phyloP scores from a whole-genome alignment of 2,113 vertebrate species.

The Tetrao urogallus region DNA sequence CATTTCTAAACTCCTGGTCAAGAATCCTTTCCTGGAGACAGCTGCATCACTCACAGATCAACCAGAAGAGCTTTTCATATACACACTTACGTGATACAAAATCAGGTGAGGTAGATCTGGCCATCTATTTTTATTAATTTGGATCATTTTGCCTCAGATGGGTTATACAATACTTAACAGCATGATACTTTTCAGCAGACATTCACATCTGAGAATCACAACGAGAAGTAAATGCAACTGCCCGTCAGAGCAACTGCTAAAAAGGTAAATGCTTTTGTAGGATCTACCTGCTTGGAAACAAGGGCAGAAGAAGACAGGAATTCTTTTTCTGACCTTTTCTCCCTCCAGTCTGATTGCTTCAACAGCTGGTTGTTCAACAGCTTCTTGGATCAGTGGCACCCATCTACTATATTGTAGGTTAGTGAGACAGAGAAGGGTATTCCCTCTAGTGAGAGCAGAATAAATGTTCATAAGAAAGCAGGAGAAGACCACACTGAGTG shows the following conservation, averaged over 20 bases:
- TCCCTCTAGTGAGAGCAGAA: not conserved
- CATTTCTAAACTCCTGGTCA: not conserved
- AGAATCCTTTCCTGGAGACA: not conserved
- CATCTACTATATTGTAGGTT: not conserved
- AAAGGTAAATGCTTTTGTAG: not conserved
- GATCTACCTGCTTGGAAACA: not conserved
- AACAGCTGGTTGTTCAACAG: not conserved
- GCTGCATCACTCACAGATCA: not conserved
- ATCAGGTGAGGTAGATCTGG: not conserved
- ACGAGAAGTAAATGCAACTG: not conserved
- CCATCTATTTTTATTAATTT: not conserved
- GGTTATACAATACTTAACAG: not conserved
- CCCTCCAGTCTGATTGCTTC: not conserved
- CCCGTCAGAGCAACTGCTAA: not conserved
- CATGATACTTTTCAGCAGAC: not conserved
- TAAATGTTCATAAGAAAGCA: not conserved
- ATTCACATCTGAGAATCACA: not conserved
- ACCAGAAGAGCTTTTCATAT: not conserved
- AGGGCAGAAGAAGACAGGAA: not conserved
- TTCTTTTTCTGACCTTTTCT: not conserved
- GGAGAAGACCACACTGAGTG: not conserved
- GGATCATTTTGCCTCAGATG: not conserved
- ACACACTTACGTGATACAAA: not conserved
- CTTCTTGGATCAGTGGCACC: not conserved
- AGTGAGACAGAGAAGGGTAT: not conserved